Conservation (phyloP, 2,888 invertebrate species). For the Pyrocoelia pectoralis region DNA sequence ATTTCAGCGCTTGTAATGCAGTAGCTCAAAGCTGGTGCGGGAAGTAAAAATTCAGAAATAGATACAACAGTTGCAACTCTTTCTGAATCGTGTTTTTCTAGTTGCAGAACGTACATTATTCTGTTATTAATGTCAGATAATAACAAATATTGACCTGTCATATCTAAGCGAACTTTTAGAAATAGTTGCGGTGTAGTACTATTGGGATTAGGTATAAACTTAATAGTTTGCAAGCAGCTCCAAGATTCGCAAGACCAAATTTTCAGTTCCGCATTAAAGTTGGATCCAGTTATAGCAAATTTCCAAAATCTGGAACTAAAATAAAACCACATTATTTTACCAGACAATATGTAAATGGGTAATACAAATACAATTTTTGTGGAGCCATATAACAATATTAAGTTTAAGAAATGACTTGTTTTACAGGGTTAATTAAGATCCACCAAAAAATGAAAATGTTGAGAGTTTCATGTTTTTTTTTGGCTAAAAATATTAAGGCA, state of each 20-base stretch:
- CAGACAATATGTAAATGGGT: too few species aligned
- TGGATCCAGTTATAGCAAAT: conserved; percentile 90
- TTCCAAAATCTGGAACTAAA: conserved; percentile 88
- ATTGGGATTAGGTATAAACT: conserved; percentile 66
- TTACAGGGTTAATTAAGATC: too few species aligned
- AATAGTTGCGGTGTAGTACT: conserved; percentile 59
- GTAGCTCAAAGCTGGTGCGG: conserved; percentile 88
- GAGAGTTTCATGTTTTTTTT: too few species aligned
- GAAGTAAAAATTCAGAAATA: conserved; percentile 86
- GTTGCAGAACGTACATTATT: conserved; percentile 83
- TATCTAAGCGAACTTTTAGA: conserved; percentile 83
- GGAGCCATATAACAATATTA: too few species aligned
- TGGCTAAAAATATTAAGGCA: too few species aligned
- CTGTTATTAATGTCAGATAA: conserved; percentile 87
- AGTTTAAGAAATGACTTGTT: too few species aligned
- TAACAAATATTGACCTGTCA: conserved; percentile 84
- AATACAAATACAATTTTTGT: too few species aligned
- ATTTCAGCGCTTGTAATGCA: conserved; percentile 82
- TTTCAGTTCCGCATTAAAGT: conserved; percentile 89
- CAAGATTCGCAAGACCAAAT: conserved; percentile 95
- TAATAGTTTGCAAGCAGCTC: conserved; percentile 90
- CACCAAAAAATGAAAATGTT: too few species aligned
- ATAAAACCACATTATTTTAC: conserved; percentile 29
- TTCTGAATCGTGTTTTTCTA: conserved; percentile 69
- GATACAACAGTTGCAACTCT: conserved; percentile 73